Evolutionary conservation across 2,888 invertebrate genomes (phyloP).

Genomic region (Linnaemya vulpina): DNA sequence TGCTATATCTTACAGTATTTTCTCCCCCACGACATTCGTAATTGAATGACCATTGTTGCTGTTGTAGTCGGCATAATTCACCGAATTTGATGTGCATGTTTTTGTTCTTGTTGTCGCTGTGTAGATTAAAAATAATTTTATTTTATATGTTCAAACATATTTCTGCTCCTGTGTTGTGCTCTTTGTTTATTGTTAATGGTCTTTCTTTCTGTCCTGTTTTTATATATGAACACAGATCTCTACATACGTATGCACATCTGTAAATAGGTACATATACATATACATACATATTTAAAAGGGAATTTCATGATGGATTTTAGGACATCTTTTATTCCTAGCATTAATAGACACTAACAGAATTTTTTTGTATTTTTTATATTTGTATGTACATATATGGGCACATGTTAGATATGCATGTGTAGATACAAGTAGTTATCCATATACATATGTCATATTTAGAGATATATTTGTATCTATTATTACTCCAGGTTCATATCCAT

Average conservation of each 20-base stretch:
- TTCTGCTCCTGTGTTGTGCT: slow-evolving; percentile 53
- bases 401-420: too few relatives aligned
- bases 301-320: not conserved
- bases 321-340: not conserved
- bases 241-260: not conserved
- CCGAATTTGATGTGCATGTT: slow-evolving; percentile 65
- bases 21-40: slow-evolving; percentile 55
- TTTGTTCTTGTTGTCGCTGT: slow-evolving; percentile 42
- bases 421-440: too few relatives aligned
- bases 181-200: slow-evolving; percentile 38
- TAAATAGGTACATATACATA: not conserved
- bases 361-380: too few relatives aligned
- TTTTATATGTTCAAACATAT: slow-evolving; percentile 51
- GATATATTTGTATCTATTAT: too few relatives aligned
- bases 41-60: slow-evolving; percentile 26
- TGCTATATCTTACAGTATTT: slow-evolving; percentile 49
- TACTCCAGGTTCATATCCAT: too few relatives aligned
- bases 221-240: not conserved
- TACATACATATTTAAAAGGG: not conserved
- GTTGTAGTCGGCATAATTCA: slow-evolving; percentile 68
- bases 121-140: slow-evolving; percentile 13
- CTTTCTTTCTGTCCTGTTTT: slow-evolving; percentile 7
- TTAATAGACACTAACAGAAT: too few relatives aligned
- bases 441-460: too few relatives aligned
- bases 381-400: too few relatives aligned